Base-by-base conservation (phyloP, 2,797 vertebrate species). In the Harpagifer antarcticus region DNA sequence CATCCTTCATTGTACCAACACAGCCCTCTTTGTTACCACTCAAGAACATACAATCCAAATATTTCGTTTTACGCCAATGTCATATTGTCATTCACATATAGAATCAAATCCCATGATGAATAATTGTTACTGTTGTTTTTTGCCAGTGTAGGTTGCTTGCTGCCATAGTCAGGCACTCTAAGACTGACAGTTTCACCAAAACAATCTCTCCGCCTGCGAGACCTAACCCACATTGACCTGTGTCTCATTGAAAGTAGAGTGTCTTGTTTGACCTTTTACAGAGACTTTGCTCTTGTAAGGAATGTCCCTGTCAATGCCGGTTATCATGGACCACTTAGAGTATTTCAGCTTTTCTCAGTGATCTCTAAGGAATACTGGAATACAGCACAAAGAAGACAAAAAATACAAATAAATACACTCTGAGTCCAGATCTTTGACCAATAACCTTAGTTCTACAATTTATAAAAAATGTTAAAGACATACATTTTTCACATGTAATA, bases 281-380 rank as follows among this genome's bases (percentile, higher is more conserved):
- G 76, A 57, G 80, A 87, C 81, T 78, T 84, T 72, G 78, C 79
- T 87, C 60, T 61, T 60, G 68, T 76, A 74, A 81, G 67, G 74
- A 75, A 74, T 89, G 86, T 89, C 73, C 85, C 87, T 91, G 93
- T 93, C 93, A 91, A 86, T 91, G 88, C 64, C 11, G 48, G 37
- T 91, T 91, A 89, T 92, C 86, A 93, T 84, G 88, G 79, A 82
- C 83, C 88, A 89, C 85, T 91, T 79, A 57, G 44, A 81, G 37
- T 85, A 83, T 63, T 83, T 74, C 49, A 79, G 54, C 69, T 82
- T 76, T 69, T 79, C 72, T 67, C 65, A 64, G 68, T 65, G n/a
- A 15, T 52, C 45, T 72, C 42, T 44, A 1, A 37, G 53, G 53
- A 71, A 74, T 69, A 68, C 56, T 69, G 64, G 60, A 23, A 61